Percentiles rank a stretch among this genome's conserved stretches.
These are phyloP conservation scores for Pogonomyrmex barbatus DNA, from an alignment of 1,140 invertebrate genomes.

Conservation along the genomic window DNA sequence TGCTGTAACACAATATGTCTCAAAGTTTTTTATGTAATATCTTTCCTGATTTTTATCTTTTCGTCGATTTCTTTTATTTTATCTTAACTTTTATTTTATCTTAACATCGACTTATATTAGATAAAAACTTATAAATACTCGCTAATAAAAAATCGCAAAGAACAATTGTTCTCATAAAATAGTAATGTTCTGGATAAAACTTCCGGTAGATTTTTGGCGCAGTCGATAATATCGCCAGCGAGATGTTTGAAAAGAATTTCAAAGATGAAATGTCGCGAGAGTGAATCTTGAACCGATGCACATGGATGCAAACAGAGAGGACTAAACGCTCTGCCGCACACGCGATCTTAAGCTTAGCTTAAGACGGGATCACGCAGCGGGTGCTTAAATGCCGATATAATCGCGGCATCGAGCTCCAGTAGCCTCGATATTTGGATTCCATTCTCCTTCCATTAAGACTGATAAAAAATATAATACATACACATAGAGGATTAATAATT, in stretches of 20 bases:
- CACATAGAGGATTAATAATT: background rate
- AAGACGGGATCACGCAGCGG: slow-evolving; percentile 76
- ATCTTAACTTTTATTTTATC: too few species aligned
- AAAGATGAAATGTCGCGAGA: background rate
- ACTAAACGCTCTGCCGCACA: slow-evolving; percentile 25
- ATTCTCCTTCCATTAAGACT: slow-evolving; percentile 49
- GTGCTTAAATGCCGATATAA: slow-evolving; percentile 75
- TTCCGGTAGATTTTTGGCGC: background rate
- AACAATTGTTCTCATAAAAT: background rate
- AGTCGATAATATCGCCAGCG: background rate
- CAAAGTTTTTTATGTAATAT: background rate
- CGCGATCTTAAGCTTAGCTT: slow-evolving; percentile 72
- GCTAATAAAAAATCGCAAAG: background rate
- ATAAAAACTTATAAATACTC: background rate
- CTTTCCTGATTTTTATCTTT: background rate
- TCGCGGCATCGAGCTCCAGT: slow-evolving; percentile 55
- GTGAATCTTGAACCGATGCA: slow-evolving; percentile 33
- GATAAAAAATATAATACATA: slow-evolving; percentile 63
- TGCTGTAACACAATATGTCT: background rate
- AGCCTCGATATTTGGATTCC: slow-evolving; percentile 50
- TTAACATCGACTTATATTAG: background rate
- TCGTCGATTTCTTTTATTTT: too few species aligned
- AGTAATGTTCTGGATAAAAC: background rate
- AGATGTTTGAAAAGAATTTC: background rate
- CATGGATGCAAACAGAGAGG: slow-evolving; percentile 57